These are phyloP conservation scores for Idaea dimidiata DNA, from an alignment of 2,888 invertebrate species.

Conservation along the genomic window DNA sequence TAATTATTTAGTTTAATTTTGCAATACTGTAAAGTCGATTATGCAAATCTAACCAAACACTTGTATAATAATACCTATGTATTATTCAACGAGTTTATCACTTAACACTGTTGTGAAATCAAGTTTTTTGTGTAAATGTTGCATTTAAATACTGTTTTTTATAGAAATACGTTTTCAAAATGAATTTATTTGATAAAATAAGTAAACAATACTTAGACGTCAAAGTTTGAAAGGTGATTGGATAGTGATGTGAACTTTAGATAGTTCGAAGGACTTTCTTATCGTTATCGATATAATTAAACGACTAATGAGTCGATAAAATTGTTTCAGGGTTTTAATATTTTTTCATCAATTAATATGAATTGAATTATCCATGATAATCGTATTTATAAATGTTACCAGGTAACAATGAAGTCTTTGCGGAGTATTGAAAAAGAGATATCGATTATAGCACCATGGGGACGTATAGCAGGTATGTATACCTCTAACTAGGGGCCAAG, in stretches of 20 bases:
- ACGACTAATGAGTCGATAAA: not conserved
- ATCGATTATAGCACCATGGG: conserved; percentile 55
- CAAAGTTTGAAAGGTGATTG: not conserved
- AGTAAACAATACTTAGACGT: not conserved
- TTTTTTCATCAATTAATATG: too few species aligned
- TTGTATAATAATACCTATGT: too few species aligned
- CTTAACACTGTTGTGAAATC: not conserved
- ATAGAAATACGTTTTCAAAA: not conserved
- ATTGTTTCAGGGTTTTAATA: not conserved
- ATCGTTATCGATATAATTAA: not conserved
- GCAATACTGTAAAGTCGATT: not conserved
- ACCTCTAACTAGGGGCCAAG: not conserved
- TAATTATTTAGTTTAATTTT: not conserved
- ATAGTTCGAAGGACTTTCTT: not conserved
- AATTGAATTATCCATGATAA: too few species aligned
- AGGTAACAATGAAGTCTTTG: conserved; percentile 32
- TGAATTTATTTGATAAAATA: not conserved
- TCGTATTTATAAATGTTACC: conserved; percentile 11
- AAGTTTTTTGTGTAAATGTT: not conserved
- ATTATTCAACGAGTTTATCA: not conserved
- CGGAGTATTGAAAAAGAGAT: conserved; percentile 45
- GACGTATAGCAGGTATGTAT: conserved; percentile 46
- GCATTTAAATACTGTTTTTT: not conserved
- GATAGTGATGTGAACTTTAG: not conserved
- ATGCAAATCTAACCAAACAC: not conserved